Conservation (phyloP, 2,797 vertebrate species). For the Hippoglossus hippoglossus region DNA sequence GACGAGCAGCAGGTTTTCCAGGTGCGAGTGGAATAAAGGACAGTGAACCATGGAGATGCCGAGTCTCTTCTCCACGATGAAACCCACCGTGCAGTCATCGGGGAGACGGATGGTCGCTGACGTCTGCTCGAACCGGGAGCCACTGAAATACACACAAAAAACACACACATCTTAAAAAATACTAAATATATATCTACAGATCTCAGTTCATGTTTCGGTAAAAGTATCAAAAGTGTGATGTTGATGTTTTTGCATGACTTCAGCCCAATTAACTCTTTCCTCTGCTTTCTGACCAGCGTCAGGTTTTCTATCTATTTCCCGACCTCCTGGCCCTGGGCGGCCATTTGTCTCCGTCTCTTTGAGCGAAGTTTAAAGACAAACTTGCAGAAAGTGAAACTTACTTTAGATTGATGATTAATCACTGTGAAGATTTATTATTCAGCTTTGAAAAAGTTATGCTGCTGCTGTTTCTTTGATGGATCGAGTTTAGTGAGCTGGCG, state of each 20-base stretch:
- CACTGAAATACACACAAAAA: constrained; percentile 69
- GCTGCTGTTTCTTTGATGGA: too few relatives aligned
- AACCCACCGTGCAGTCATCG: constrained; percentile 93
- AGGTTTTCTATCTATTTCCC: background rate
- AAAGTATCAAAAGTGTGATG: constrained; percentile 3
- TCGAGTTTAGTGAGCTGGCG: too few relatives aligned
- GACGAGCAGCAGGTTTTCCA: constrained; percentile 92
- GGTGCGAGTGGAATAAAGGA: constrained; percentile 91
- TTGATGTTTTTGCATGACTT: constrained; percentile 14
- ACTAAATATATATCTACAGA: background rate
- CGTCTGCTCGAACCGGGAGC: constrained; percentile 86
- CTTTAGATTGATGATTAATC: constrained; percentile 34
- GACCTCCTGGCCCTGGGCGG: background rate
- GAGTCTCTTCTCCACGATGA: constrained; percentile 89
- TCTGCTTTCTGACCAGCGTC: constrained; percentile 37
- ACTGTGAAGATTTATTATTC: constrained; percentile 11
- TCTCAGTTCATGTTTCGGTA: background rate
- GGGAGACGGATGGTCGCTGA: constrained; percentile 90
- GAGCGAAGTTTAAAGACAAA: too few relatives aligned
- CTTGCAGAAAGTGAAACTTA: constrained; percentile 4
- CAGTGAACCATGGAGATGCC: constrained; percentile 87
- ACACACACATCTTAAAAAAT: background rate
- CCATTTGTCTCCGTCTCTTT: constrained; percentile 40
- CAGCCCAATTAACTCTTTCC: background rate
- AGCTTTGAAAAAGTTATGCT: constrained; percentile 3